Evolutionary conservation across 1,140 invertebrate genomes (phyloP), one percentile per base, ranked within the genome.

Genomic region (Pantala flavescens): DNA sequence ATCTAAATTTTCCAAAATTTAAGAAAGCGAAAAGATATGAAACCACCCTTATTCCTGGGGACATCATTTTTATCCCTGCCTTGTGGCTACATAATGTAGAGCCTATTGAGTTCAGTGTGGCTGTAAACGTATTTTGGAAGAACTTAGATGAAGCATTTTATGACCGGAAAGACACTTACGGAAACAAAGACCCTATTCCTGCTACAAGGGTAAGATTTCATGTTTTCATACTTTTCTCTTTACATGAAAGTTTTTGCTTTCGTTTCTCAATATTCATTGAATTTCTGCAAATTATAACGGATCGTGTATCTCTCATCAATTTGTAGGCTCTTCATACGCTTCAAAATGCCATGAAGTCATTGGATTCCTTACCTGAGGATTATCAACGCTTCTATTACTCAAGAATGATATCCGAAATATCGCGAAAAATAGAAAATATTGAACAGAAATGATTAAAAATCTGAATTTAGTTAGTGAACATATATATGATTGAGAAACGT

Each of bases 21-120:
- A 73, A 73, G 19, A 77, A 82, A 43, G 84, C 82, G 7, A 77
- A 77, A 3, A 82, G 79, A 36, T 80, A 80, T 73, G 85, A 86
- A 80, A 82, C 82, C 76, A 74, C 84, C 21, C 79, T 90, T 19
- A 78, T 83, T 72, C 79, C 84, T 55, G 88, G 88, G 3, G 87
- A 89, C 76, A 82, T 88, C 77, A 77, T 89, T 49, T 89, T 86
- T 76, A 88, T 90, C 74, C 88, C 88, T 23, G 85, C 86, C 23
- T 79, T 88, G n/a, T 89, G 87, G 88, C 87, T 88, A 77, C 88
- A 89, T 77, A 88, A 87, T 78, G 84, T 87, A 23, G 82, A 81
- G 23, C 83, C 86, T 19, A 43, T 84, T 21, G 83, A 85, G 14
- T 86, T 84, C 80, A 83, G 85, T 63, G 80, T 89, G 70, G 86